Conservation (phyloP, 2,888 invertebrate genomes). For the Clanis bilineata region DNA sequence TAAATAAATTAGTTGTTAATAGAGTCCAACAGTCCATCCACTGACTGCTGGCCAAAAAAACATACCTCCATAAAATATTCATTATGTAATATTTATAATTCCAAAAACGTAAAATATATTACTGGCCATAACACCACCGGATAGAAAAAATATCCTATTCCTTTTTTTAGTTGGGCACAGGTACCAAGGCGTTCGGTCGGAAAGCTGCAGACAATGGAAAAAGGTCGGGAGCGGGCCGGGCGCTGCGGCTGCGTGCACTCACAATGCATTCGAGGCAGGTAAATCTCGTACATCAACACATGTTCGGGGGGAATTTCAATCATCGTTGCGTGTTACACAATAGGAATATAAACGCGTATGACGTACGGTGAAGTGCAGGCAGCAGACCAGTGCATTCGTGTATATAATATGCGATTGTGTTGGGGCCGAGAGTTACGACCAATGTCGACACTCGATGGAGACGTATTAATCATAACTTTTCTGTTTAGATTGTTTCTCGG, state of each 20-base stretch:
- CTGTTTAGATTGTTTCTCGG: slow-evolving; percentile 3
- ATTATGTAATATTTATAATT: not conserved
- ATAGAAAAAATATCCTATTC: not conserved
- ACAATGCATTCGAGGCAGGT: slow-evolving; percentile 15
- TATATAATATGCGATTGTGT: not conserved
- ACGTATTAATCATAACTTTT: slow-evolving; percentile 11
- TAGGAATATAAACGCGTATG: slow-evolving; percentile 9
- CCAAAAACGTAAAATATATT: not conserved
- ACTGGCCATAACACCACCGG: not conserved
- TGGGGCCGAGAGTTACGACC: not conserved
- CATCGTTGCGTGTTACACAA: slow-evolving; percentile 3
- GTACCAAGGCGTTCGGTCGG: slow-evolving; percentile 1
- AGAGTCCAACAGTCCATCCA: too few species aligned
- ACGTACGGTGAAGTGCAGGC: not conserved
- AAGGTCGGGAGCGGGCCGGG: not conserved
- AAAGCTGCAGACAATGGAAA: slow-evolving; percentile 9
- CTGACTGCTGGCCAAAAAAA: not conserved
- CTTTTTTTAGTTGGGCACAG: not conserved
- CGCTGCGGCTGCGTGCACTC: not conserved
- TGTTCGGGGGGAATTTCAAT: slow-evolving; percentile 11
- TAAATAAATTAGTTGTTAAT: not conserved
- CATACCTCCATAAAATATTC: not conserved
- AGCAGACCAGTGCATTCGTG: not conserved
- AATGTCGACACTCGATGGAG: not conserved
- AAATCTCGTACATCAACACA: slow-evolving; percentile 12